Base-by-base conservation (phyloP, 1,140 invertebrate genomes). In the Lepidurus arcticus region DNA sequence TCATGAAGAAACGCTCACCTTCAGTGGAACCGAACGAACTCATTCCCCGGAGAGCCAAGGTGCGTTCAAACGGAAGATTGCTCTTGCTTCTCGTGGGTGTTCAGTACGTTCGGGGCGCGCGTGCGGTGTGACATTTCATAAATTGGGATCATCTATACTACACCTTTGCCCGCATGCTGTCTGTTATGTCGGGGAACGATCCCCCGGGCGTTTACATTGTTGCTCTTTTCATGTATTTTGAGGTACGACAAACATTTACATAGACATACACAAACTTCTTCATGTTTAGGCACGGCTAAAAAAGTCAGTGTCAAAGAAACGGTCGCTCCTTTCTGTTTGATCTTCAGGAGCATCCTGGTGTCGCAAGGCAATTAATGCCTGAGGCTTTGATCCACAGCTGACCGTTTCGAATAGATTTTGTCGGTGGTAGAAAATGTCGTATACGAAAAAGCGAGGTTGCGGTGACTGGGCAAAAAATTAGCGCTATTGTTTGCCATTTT, bases 121-220 rank as follows among this genome's bases (percentile, higher is more conserved):
- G 53, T 65, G 53, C 53, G 16, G 53, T 65, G 53, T 65, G 53
- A 65, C 53, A 65, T 65, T 65, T 65, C 53, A 65, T 65, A 65
- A 65, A 65, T 65, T 65, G 53, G 53, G 13, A 65, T 16, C 53
- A 65, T 65, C 53, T 65, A 34, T 34, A 65, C 53, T 16, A 65
- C 53, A 9, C 53, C 1, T 13, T 65, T 65, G 21, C 53, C 53
- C 53, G 13, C n/a, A 65, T 65, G 53, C 53, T 65, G 53, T 65
- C 53, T 65, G 16, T 7, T 21, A n/a, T 65, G 3, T 65, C 16
- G 4, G 5, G 5, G 21, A 65, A 65, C 13, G 53, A 65, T 21
- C 53, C 53, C 45, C 53, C 53, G 16, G 16, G n/a, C 16, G 16
- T 65, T 65, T 65, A 21, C 7, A 16, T 65, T 65, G 53, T 65